phyloP scores from a whole-genome alignment of 2,113 vertebrate genomes.

The Pituophis catenifer region DNA sequence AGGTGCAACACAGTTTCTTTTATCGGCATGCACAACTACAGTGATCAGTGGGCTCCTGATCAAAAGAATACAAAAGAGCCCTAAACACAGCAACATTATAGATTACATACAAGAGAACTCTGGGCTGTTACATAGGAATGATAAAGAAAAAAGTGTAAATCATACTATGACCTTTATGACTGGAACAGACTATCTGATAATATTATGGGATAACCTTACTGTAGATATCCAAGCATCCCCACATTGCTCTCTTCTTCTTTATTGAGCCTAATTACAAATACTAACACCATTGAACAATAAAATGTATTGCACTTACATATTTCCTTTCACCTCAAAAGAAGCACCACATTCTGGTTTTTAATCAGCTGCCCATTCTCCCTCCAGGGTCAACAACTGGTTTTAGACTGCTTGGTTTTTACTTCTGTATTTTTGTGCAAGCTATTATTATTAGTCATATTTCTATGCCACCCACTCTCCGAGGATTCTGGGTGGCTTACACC shows the following conservation, averaged over 20 bases:
- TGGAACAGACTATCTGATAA: not conserved
- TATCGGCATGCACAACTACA: not conserved
- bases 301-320: not conserved
- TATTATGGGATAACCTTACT: not conserved
- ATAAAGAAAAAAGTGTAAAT: not conserved
- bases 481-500: too few species aligned
- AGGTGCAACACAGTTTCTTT: not conserved
- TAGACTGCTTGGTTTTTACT: not conserved
- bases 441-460: too few species aligned
- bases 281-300: not conserved
- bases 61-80: not conserved
- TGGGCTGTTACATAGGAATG: not conserved
- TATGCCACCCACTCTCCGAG: too few species aligned
- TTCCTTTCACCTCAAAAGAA: not conserved
- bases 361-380: not conserved
- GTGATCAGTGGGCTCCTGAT: not conserved
- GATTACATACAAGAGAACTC: not conserved
- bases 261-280: not conserved
- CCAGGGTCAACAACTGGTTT: not conserved
- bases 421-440: not conserved
- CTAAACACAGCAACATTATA: not conserved
- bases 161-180: not conserved
- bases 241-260: not conserved
- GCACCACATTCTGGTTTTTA: not conserved
- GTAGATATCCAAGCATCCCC: not conserved